Conservation (phyloP, 2,113 vertebrate species). For the Eulacestoma nigropectus region DNA sequence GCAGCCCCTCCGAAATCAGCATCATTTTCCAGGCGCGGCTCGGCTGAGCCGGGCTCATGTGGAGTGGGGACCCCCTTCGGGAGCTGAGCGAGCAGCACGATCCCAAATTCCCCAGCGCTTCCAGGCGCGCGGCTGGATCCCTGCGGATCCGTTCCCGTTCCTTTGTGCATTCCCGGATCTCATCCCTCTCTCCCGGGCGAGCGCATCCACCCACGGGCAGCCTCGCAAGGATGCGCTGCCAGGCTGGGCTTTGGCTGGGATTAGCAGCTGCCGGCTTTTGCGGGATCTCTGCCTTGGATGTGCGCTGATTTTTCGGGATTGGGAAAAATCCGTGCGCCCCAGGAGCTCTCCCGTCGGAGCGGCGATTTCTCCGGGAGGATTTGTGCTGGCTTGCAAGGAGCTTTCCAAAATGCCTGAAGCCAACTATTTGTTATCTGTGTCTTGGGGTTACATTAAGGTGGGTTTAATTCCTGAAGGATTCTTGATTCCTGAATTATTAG, state of each 20-base stretch:
- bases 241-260: slow-evolving; percentile 4
- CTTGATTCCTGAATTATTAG: not conserved
- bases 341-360: slow-evolving; percentile 62
- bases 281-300: slow-evolving; percentile 3
- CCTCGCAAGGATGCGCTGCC: slow-evolving; percentile 33
- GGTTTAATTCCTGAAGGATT: slow-evolving; percentile 62
- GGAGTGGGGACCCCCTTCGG: slow-evolving; percentile 77
- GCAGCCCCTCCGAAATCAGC: slow-evolving; percentile 44
- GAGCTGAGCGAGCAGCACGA: slow-evolving; percentile 66
- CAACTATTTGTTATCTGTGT: slow-evolving; percentile 93
- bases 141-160: not conserved
- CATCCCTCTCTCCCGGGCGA: slow-evolving; percentile 22
- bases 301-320: not conserved
- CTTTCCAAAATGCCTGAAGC: slow-evolving; percentile 92
- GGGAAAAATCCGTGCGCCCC: not conserved
- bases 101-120: slow-evolving; percentile 72
- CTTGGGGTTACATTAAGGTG: slow-evolving; percentile 99
- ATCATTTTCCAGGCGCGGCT: not conserved
- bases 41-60: slow-evolving; percentile 68
- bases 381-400: slow-evolving; percentile 69
- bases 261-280: not conserved
- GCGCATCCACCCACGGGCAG: slow-evolving; percentile 28
- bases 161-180: slow-evolving; percentile 44
- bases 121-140: slow-evolving; percentile 10
- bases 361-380: slow-evolving; percentile 70